Base-by-base conservation (phyloP, 2,113 vertebrate genomes). In the Dipodomys merriami region DNA sequence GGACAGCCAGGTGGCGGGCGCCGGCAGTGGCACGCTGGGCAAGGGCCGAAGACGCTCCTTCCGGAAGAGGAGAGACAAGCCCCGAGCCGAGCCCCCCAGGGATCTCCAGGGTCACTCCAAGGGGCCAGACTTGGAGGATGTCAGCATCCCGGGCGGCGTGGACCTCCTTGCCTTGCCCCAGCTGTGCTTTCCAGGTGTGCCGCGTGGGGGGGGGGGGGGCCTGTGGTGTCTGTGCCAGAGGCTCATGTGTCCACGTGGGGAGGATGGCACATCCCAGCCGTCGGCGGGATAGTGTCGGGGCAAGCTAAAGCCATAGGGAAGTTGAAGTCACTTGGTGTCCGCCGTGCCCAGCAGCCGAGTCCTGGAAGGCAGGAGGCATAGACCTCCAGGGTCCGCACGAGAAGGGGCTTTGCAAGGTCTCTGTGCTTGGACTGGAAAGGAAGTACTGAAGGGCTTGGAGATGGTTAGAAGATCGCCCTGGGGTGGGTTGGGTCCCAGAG, bases 101-200 rank as follows among this genome's bases (percentile, higher is more conserved):
- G 90, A 49, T 18, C 90, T 96, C 44, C 97, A 97, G 0, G 93
- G 90, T 57, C 97, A 96, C 73, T 91, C 94, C 12, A 95, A 82
- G 30, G 95, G 95, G 6, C 60, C 91, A 0, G 95, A 97, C 0
- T 53, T 88, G 1, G 98, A 99, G 69, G 98, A 99, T 29, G 25
- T 98, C 62, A 88, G 95, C 2, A 95, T 99, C 72, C 98, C 98
- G 2, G 98, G 98, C 72, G 98, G 99, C 4, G 97, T 99, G 22
- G 99, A 99, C 96, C 98, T 99, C 29, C 96, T 98, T 30, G 99
- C 98, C 79, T 95, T 99, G 94, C 99, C 99, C 33, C 99, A 99
- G 90, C 98, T 99, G 6, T 99, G 99, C 96, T 99, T 99, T 95
- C 99, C 99, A 97, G 99, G 99, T 99, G 97, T 1, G 1, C 19